A percentile compares a stretch with the other conserved stretches of the same genome.
These are phyloP conservation scores for Phania funesta DNA, from an alignment of 2,888 invertebrate species.

Conservation along the genomic window DNA sequence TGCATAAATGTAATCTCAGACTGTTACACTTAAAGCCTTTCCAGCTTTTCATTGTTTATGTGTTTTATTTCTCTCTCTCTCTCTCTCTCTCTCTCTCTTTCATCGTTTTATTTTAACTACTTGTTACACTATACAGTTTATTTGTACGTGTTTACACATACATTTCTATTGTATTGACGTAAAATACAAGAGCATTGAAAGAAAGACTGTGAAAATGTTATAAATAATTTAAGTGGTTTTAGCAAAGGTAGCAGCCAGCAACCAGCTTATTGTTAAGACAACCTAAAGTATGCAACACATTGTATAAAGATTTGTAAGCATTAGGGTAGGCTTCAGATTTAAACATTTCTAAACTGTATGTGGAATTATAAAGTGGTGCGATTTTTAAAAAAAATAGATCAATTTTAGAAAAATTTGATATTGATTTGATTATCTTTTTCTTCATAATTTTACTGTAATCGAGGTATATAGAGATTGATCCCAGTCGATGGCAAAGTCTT, in stretches of 20 bases:
- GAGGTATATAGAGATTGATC: too few relatives aligned
- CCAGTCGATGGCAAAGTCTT: too few relatives aligned
- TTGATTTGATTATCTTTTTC: too few relatives aligned
- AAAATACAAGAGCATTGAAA: neutral
- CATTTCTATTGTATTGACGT: neutral
- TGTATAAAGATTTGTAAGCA: neutral
- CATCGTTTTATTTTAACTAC: neutral
- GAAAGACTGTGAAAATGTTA: neutral
- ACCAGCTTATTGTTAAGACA: neutral
- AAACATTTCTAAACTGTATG: neutral
- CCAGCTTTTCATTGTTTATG: neutral
- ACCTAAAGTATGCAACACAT: constrained; percentile 1
- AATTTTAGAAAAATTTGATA: too few relatives aligned
- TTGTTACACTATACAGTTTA: neutral
- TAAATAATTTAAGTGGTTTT: neutral
- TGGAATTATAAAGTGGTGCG: neutral
- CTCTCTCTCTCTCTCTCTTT: neutral
- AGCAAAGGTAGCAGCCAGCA: neutral
- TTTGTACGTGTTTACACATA: neutral
- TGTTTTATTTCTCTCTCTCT: neutral
- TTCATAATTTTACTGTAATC: too few relatives aligned
- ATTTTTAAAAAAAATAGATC: too few relatives aligned
- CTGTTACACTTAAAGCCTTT: constrained; percentile 44
- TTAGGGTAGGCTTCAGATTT: neutral
- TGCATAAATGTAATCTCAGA: constrained; percentile 41